Conservation (phyloP, 2,113 vertebrate genomes). For the Sialia sialis region DNA sequence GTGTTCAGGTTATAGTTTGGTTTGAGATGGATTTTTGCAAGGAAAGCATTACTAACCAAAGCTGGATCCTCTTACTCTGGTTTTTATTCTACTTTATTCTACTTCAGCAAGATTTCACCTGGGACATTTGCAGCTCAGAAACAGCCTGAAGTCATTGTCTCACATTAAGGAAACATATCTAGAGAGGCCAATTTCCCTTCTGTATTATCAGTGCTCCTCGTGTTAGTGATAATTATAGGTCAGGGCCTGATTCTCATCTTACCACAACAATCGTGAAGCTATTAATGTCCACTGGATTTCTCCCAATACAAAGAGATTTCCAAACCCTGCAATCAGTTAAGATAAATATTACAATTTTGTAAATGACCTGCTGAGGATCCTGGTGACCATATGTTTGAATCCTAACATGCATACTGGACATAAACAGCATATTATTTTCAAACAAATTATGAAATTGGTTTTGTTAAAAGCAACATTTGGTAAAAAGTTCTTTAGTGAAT, state of each 20-base stretch:
- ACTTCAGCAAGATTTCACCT: slow-evolving; percentile 59
- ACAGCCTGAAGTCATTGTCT: slow-evolving; percentile 63
- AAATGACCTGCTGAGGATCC: background rate
- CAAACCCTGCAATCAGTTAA: slow-evolving; percentile 25
- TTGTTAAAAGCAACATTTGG: slow-evolving; percentile 59
- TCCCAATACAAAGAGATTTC: background rate
- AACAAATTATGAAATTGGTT: slow-evolving; percentile 31
- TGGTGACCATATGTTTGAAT: background rate
- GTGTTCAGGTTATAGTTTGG: background rate
- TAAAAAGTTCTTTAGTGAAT: slow-evolving; percentile 61
- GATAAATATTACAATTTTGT: background rate
- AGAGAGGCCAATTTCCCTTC: slow-evolving; percentile 27
- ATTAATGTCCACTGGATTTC: background rate
- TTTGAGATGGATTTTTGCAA: background rate
- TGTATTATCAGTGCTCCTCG: slow-evolving; percentile 39
- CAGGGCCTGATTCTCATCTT: slow-evolving; percentile 26
- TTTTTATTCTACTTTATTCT: slow-evolving; percentile 29
- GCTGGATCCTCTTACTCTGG: background rate
- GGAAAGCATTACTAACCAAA: slow-evolving; percentile 36
- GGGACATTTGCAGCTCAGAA: slow-evolving; percentile 24
- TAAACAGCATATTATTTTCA: slow-evolving; percentile 2
- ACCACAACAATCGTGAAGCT: background rate
- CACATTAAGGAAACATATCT: slow-evolving; percentile 18
- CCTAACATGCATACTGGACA: background rate
- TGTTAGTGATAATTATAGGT: slow-evolving; percentile 55